Base-by-base conservation (phyloP, 2,797 vertebrate species). In the Crocodylus rhombifer region DNA sequence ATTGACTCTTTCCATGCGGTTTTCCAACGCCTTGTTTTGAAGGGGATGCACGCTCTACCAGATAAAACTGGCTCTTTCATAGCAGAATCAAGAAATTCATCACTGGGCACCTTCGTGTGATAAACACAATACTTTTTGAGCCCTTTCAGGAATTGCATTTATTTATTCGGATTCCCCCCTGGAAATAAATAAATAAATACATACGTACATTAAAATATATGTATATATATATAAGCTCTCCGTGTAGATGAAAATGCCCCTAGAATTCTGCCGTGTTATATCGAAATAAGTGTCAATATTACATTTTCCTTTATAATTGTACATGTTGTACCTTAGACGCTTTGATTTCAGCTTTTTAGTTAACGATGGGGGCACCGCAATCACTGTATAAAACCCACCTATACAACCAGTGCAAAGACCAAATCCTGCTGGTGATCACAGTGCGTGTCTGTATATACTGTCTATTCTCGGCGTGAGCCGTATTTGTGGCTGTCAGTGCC, bases 331-430 rank as follows among this genome's bases (percentile, higher is more conserved):
- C 77, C 84, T 25, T 51, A 10, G 69, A 26, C 74, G 74, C 20
- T 42, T 16, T 2, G 51, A 61, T 84, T 91, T 63, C 14, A 20
- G 1, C 3, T 14, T 28, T 73, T 1, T 71, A 95, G 57, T 7
- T 36, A 17, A 63, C 30, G 20, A 17, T 0, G 80, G 56, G 51
- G 56, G 51, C 69, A 26, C 16, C 3, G 36, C 25, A 57, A 28
- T 1, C 0, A 30, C 25, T 3, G 8, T 2, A 75, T 13, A 30
- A 25, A 89, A 73, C 33, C 26, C 9, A 18, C 5, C 14, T 2
- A 51, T 51, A 51, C 42, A 51, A 51, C 42, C 42, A 51, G 10
- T 51, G 77, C 26, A 42, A 25, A 83, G 51, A 65, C 42, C 33
- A 64, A 82, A 81, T 71, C 17, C 30, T 23, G 30, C 73, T 1